Evolutionary conservation across 2,113 vertebrate genomes (phyloP), one percentile per base, ranked within the genome.

Genomic region (Paracanthobrama guichenoti): DNA sequence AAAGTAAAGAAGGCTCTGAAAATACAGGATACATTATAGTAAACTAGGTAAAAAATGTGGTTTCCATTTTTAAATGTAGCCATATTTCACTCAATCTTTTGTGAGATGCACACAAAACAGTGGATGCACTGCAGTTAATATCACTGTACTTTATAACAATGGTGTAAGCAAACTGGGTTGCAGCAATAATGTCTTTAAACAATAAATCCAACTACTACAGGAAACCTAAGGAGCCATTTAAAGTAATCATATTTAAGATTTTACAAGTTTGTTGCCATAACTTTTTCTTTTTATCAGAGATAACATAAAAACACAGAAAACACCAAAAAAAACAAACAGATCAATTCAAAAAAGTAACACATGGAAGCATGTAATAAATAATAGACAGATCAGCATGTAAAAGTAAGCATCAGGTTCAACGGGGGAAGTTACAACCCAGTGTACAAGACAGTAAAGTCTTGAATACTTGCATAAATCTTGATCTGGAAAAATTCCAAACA

Each of bases 391-490:
- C 0, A 74, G 28, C 16, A 53, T 31, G 26, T 53, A 53, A 20
- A 42, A n/a, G 9, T 39, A 69, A 69, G 39, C 8, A 55, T 22
- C 20, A 71, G 31, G 48, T 50, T 53, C 22, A 75, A 74, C 3
- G 2, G 18, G 22, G 14, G 1, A 75, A 75, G 48, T 75, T 53
- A 55, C 73, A 28, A 74, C 46, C 6, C 3, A 50, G 13, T 50
- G 67, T n/a, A 71, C 67, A 46, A 55, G 73, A 31, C 22, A 53
- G 22, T 73, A 73, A 73, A 14, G 73, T 53, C n/a, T n/a, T n/a
- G 16, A 20, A 31, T 20, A 75, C 14, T n/a, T 10, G 14, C 46
- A 28, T 26, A 28, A 50, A 74, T 71, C 67, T n/a, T 8, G 20
- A 44, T 46, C 42, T 73, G 42, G 69, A 73, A n/a, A 0, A 26